Evolutionary conservation across 2,797 vertebrate species (phyloP), one percentile per base, ranked within the genome.

Genomic region (Forpus xanthops): DNA sequence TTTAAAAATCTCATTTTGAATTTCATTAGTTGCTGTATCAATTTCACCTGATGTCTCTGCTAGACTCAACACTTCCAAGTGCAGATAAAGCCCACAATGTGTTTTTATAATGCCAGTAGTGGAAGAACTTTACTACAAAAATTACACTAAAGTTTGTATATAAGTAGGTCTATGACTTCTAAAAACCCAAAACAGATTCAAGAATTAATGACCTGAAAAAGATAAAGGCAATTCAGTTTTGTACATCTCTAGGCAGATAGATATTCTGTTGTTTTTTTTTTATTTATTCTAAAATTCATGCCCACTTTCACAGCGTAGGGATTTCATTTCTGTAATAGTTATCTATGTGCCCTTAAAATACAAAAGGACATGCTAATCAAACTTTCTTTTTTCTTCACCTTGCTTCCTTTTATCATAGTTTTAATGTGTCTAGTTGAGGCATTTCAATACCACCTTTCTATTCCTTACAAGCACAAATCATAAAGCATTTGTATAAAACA

Each of bases 291-390:
- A 67, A 45, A 87, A 68, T 13, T 37, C 50, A 78, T 5, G 4
- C 10, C 6, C 45, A 28, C 9, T 58, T 80, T 17, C 0, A 1
- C 11, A 60, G 7, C 2, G 1, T 1, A 50, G 11, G 8, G 9
- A 39, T 61, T 65, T 52, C n/a, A 80, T 42, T 68, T 70, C 60
- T 74, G 31, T 60, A 30, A 15, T 20, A 78, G 8, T 12, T 12
- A 86, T 6, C 33, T 39, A 17, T 3, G 3, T 31, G 21, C 18
- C 35, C 35, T 50, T 61, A 53, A 45, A 8, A 72, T 35, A 75
- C 8, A 64, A n/a, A 70, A 80, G 18, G 11, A 44, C 30, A 5
- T 68, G 72, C 14, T 45, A 53, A 42, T 10, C 20, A 70, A 47
- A 39, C 7, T 19, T 10, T 45, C 15, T 45, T 45, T 41, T 33